phyloP scores from a whole-genome alignment of 2,797 vertebrate species.

The Percopsis omiscomaycus region DNA sequence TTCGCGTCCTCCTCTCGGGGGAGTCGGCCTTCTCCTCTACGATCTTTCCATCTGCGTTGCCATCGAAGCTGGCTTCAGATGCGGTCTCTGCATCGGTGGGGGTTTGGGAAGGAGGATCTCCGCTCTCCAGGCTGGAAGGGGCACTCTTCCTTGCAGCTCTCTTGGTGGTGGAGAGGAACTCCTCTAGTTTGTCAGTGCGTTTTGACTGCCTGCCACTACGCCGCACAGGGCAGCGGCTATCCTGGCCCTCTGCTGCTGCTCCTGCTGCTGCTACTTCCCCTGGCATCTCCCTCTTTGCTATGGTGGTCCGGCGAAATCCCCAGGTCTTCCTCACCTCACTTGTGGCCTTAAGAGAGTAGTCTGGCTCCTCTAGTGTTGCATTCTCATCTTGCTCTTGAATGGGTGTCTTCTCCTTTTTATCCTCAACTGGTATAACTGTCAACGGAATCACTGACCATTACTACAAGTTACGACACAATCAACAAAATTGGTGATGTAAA shows the following conservation, averaged over 20 bases:
- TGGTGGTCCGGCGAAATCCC: conserved; percentile 90
- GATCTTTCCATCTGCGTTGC: conserved; percentile 79
- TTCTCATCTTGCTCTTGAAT: conserved; percentile 51
- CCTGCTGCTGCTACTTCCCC: conserved; percentile 77
- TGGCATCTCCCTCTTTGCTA: conserved; percentile 87
- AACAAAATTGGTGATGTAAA: not conserved
- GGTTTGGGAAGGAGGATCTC: conserved; percentile 87
- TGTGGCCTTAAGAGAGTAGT: conserved; percentile 74
- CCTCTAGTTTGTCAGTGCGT: conserved; percentile 92
- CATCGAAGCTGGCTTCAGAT: conserved; percentile 94
- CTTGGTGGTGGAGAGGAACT: conserved; percentile 91
- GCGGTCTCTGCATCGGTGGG: conserved; percentile 90
- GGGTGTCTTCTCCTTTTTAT: conserved; percentile 23
- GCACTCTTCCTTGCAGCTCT: conserved; percentile 78
- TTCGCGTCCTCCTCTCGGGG: conserved; percentile 70
- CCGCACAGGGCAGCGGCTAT: conserved; percentile 83
- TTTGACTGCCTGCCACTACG: conserved; percentile 94
- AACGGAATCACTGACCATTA: conserved; percentile 30
- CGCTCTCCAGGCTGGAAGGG: conserved; percentile 81
- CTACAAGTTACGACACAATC: not conserved
- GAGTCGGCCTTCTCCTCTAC: conserved; percentile 65
- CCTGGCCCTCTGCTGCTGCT: conserved; percentile 71
- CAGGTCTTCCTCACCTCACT: conserved; percentile 89
- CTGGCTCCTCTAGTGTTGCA: conserved; percentile 60
- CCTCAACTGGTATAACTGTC: conserved; percentile 37